Evolutionary conservation across 2,888 invertebrate genomes (phyloP), one percentile per base, ranked within the genome.

Genomic region (Drosophila mercatorum): DNA sequence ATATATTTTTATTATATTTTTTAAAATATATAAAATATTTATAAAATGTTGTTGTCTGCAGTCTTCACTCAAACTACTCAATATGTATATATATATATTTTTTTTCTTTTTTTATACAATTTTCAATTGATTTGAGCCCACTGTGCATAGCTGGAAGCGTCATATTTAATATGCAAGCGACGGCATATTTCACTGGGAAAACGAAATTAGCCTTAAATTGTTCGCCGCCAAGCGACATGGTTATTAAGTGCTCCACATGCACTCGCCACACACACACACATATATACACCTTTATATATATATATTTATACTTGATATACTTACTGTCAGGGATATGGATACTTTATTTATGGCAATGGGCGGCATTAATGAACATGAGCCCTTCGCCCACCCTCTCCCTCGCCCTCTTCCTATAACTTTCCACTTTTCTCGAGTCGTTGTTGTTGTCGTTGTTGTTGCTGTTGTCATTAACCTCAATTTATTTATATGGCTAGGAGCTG

Each of bases 121-220:
- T 38, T 38, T 12, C 12, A 14, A 17, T 10, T 3, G 6, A 12
- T 43, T 22, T 36, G 8, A 0, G 1, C 17, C 61, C 81, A 78
- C 57, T 65, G 81, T 78, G 31, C 46, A 0, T 6, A 10, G 67
- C 75, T 64, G 40, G 43, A 26, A 66, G 76, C 67, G 43, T 52
- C 59, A 62, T 53, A 78, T 81, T 81, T 74, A 85, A 89, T 77
- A 85, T 88, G 80, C 88, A 77, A 75, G 90, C 75, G 47, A 58
- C 51, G 68, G 73, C 80, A 82, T 88, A 85, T 85, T 89, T 88
- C 70, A 73, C 61, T 69, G 80, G 77, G 70, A 68, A 68, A 81
- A 84, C 83, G 70, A 89, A 89, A 88, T 88, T 85, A 85, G 80
- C 88, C 83, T 83, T 75, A 85, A 89, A 85, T 85, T 82, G 90